Conservation (phyloP, 2,113 vertebrate species). For the Leucosticte australis region DNA sequence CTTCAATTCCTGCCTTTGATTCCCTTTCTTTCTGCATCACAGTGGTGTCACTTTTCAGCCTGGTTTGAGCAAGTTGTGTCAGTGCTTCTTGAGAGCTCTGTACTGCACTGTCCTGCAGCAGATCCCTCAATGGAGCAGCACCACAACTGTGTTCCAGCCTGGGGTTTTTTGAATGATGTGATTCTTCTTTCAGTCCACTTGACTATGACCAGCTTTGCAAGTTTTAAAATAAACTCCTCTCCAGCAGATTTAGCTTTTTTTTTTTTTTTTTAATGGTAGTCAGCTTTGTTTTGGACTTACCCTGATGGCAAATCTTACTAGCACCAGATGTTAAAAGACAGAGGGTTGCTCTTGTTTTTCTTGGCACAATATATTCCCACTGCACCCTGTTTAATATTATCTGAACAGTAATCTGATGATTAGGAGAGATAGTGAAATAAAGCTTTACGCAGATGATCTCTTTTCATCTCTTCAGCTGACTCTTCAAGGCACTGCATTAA, state of each 20-base stretch:
- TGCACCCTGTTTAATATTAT: conserved; percentile 56
- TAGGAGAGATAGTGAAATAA: conserved; percentile 34
- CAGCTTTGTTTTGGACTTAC: conserved; percentile 38
- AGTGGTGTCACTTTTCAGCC: neutral
- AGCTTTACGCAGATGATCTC: conserved; percentile 52
- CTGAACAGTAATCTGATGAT: conserved; percentile 57
- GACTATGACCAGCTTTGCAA: neutral
- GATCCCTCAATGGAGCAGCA: neutral
- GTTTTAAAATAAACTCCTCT: conserved; percentile 4
- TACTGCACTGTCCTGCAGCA: neutral
- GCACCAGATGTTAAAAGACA: conserved; percentile 47
- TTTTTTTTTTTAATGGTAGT: neutral
- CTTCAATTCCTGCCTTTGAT: neutral
- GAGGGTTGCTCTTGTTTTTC: conserved; percentile 52
- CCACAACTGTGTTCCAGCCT: neutral
- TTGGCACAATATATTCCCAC: conserved; percentile 39
- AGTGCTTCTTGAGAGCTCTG: neutral
- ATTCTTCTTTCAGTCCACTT: neutral
- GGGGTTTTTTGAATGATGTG: neutral
- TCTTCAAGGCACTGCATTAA: conserved; percentile 39
- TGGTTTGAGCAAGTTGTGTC: neutral
- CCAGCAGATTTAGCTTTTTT: neutral
- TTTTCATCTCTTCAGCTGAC: conserved; percentile 59
- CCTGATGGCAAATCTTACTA: conserved; percentile 6
- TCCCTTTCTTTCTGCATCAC: neutral